Conservation (phyloP, 2,888 invertebrate genomes). For the Agelastica alni region DNA sequence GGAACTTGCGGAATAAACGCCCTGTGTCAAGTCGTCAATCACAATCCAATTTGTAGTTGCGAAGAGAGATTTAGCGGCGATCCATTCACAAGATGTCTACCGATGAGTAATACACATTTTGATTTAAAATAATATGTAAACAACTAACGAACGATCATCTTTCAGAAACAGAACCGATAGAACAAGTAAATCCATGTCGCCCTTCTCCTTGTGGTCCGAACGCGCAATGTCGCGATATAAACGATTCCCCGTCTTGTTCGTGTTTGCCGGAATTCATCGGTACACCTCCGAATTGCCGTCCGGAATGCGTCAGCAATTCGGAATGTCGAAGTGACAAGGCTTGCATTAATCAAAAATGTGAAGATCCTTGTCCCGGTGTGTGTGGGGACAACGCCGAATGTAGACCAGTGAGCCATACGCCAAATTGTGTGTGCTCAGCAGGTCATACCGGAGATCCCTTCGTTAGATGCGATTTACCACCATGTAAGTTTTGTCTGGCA, state of each 20-base stretch:
- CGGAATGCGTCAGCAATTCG: constrained; percentile 73
- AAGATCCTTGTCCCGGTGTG: constrained; percentile 73
- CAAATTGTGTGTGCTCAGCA: constrained; percentile 66
- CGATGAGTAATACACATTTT: constrained; percentile 52
- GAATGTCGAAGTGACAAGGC: constrained; percentile 73
- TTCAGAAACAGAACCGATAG: constrained; percentile 37
- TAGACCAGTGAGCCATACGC: constrained; percentile 73
- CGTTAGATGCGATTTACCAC: constrained; percentile 59
- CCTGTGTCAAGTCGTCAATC: constrained; percentile 63
- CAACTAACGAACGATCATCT: too few relatives aligned
- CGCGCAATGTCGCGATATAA: constrained; percentile 59
- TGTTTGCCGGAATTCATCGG: constrained; percentile 67
- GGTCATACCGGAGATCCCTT: constrained; percentile 69
- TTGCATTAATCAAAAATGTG: constrained; percentile 75
- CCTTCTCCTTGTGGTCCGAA: constrained; percentile 76
- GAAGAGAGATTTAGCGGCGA: constrained; percentile 62
- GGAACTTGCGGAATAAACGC: constrained; percentile 63
- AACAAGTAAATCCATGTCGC: constrained; percentile 63
- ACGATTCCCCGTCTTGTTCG: constrained; percentile 63
- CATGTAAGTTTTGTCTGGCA: constrained; percentile 36
- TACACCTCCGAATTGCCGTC: constrained; percentile 72
- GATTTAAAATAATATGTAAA: too few relatives aligned
- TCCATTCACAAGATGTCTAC: constrained; percentile 69
- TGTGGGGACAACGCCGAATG: constrained; percentile 78
- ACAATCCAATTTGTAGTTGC: constrained; percentile 64